Base-by-base conservation (phyloP, 1,140 invertebrate genomes). In the Augochlora pura region DNA sequence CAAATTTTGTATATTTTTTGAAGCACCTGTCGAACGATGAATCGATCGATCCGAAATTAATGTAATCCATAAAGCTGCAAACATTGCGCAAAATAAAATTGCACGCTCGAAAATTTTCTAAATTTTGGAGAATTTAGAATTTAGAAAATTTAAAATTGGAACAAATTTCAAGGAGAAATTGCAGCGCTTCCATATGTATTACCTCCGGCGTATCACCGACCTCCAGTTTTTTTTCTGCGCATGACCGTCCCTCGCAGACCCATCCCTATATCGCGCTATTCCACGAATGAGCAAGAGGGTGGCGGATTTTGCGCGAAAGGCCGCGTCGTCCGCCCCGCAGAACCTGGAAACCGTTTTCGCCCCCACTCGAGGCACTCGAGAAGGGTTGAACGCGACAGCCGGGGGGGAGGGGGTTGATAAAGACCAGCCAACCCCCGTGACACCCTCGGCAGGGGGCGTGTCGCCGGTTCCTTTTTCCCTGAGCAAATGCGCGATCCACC, bases 241-340 rank as follows among this genome's bases (percentile, higher is more conserved):
- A 81, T 70, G 73, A 66, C 42, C 73, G 1, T 10, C 14, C 16
- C 38, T 5, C 54, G 46, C 6, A n/a, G 59, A 27, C 49, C 27
- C 76, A 81, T 27, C 77, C 77, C 66, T 39, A 54, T 21, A 39
- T 42, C 64, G 60, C 46, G 14, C 12, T 66, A 86, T 89, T 91
- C 84, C 87, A 70, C 90, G 89, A 91, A 91, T 90, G 64, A 64
- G 86, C 84, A 90, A 90, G 89, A 63, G 21, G 18, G 7, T 39
- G 2, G n/a, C 23, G 60, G 89, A 88, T 85, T 87, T 84, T 90
- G 89, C 90, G 90, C 89, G 73, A 73, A 64, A 54, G 39, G 39
- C 77, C 71, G 77, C 39, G 7, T 81, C 32, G 42, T 63, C 76
- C 82, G 85, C 74, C 77, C 82, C 80, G 79, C 14, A 25, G 54